Percentiles rank a stretch among this genome's conserved stretches.
Evolutionary conservation across 2,797 vertebrate genomes (phyloP).

Genomic region (Diceros bicornis): DNA sequence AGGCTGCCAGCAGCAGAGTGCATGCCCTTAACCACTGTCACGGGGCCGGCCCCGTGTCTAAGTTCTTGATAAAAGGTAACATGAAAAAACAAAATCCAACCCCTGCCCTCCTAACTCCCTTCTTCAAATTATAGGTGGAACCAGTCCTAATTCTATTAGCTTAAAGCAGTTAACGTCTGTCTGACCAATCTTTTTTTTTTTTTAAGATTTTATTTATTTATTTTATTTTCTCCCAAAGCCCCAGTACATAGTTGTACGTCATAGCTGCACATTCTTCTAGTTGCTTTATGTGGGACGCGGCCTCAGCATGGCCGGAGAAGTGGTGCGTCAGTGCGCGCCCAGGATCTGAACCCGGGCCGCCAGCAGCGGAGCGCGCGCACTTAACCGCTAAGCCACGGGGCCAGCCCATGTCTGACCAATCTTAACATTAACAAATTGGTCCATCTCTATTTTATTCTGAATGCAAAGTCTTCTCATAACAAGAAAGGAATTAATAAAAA

Average conservation of each 20-base stretch:
- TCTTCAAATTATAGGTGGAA: background rate
- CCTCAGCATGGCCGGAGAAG: no score
- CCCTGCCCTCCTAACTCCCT: fast-evolving
- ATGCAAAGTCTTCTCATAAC: background rate
- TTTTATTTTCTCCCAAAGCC: no score
- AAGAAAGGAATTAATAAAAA: background rate
- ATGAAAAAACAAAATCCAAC: background rate
- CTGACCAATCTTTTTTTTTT: fast-evolving
- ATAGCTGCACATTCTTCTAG: no score
- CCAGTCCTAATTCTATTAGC: fast-evolving
- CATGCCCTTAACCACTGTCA: no score
- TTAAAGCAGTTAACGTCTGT: background rate
- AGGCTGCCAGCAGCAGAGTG: no score
- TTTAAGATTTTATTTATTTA: no score
- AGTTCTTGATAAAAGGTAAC: background rate
- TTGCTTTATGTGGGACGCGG: no score
- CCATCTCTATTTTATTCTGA: fast-evolving
- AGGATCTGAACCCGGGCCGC: no score
- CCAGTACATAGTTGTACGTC: no score
- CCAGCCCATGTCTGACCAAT: fast-evolving
- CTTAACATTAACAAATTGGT: background rate
- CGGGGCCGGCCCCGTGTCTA: background rate
- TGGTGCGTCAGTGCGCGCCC: no score
- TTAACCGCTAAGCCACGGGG: no score
- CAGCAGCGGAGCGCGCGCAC: no score